phyloP scores from a whole-genome alignment of 2,888 invertebrate species.

The Incurvaria masculella region DNA sequence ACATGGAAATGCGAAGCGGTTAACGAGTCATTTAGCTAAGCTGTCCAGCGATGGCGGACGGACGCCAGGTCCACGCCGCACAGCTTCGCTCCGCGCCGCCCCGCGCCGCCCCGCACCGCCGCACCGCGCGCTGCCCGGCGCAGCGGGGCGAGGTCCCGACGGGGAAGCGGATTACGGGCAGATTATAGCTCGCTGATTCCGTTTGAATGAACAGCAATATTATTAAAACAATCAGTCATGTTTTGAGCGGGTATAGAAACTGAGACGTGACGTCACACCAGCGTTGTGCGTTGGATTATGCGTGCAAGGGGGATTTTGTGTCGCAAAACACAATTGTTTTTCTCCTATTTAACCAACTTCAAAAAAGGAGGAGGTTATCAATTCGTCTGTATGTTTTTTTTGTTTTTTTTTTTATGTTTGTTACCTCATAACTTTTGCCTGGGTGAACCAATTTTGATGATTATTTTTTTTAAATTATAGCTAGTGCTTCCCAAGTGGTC shows the following conservation, averaged over 20 bases:
- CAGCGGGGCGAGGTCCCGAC: not conserved
- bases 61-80: not conserved
- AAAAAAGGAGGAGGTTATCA: too few species aligned
- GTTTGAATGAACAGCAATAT: not conserved
- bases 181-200: not conserved
- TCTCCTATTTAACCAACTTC: too few species aligned
- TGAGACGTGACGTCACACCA: not conserved
- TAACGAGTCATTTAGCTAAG: not conserved
- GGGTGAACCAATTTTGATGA: too few species aligned
- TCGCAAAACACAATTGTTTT: too few species aligned
- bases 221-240: not conserved
- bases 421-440: too few species aligned
- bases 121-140: too few species aligned
- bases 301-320: too few species aligned
- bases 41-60: not conserved
- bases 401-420: too few species aligned
- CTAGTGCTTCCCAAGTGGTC: too few species aligned
- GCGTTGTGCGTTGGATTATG: not conserved
- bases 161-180: not conserved
- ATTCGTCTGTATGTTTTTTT: too few species aligned
- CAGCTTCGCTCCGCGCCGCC: not conserved
- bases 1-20: not conserved
- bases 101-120: too few species aligned
- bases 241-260: not conserved
- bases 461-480: too few species aligned